phyloP scores from a whole-genome alignment of 30 jellyfish, hydroid and myxozoan species.

The Clytia hemisphaerica region DNA sequence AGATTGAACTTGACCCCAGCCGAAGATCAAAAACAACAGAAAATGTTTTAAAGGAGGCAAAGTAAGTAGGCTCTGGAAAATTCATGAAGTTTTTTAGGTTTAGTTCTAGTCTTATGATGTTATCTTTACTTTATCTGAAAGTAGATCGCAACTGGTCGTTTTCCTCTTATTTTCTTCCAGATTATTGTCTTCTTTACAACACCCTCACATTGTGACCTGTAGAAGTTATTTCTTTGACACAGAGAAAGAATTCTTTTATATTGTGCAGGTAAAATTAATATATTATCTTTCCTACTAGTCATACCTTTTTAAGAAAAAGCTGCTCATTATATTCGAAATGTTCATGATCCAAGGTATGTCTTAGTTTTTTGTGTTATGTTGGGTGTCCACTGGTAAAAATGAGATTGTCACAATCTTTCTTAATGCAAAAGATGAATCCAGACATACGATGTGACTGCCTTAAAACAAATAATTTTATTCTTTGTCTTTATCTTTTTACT shows the following conservation, averaged over 20 bases:
- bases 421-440: no score
- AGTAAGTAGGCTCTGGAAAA: slow-evolving; percentile 22
- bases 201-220: slow-evolving; percentile 80
- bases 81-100: neutral
- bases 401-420: no score
- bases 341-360: no score
- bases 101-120: neutral
- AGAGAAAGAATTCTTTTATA: slow-evolving; percentile 43
- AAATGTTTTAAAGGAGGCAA: slow-evolving; percentile 69
- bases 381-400: no score
- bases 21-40: slow-evolving; percentile 60
- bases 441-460: no score
- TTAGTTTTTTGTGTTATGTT: no score
- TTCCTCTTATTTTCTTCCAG: slow-evolving; percentile 7
- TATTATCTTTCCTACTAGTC: neutral
- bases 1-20: slow-evolving; percentile 62
- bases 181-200: slow-evolving; percentile 44
- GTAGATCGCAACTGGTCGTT: neutral
- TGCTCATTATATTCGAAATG: no score
- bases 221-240: slow-evolving; percentile 55
- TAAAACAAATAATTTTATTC: no score
- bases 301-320: no score
- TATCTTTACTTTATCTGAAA: neutral
- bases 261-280: slow-evolving; percentile 49
- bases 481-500: no score